Base-by-base conservation (phyloP, 2,113 vertebrate species). In the Eidolon helvum region DNA sequence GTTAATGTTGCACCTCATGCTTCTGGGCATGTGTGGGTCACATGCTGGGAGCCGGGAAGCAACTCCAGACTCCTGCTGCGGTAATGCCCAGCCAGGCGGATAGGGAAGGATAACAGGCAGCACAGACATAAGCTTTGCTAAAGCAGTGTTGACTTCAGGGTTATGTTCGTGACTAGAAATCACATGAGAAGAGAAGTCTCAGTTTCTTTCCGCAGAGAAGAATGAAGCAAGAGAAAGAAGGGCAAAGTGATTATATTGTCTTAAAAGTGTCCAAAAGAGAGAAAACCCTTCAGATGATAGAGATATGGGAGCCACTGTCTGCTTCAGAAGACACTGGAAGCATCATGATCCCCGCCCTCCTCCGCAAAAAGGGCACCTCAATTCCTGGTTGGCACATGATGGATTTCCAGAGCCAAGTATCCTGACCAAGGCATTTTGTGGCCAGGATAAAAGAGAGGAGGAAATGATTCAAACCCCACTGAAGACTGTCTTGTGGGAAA, bases 1-100 rank as follows among this genome's bases (percentile, higher is more conserved):
- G 91, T 94, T 93, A 87, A 79, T 16, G n/a, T 72, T 50, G 78
- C 7, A 24, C 59, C 63, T 96, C 40, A 3, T 30, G 95, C 95
- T 93, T 91, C 57, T 45, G 45, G 95, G 94, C 93, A 80, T 66
- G 86, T 89, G 95, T 28, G 26, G 57, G 75, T 87, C 94, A 82
- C 96, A 90, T 87, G 96, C 97, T 94, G 96, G 74, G 96, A 45
- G 33, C 74, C 4, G 16, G 83, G 93, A 72, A 93, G 89, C 53
- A 0, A 0, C 35, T 57, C 80, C 93, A 75, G 86, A 24, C 92
- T 50, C 96, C 95, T 48, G 82, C 97, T 83, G 83, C 24, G 68
- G 71, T 22, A 10, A 71, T 43, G 61, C 78, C 82, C 74, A 74
- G 26, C 83, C 93, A 91, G 87, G 78, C 12, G 0, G 93, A 61